phyloP scores from a whole-genome alignment of 2,797 vertebrate species.

The Prunella strophiata region DNA sequence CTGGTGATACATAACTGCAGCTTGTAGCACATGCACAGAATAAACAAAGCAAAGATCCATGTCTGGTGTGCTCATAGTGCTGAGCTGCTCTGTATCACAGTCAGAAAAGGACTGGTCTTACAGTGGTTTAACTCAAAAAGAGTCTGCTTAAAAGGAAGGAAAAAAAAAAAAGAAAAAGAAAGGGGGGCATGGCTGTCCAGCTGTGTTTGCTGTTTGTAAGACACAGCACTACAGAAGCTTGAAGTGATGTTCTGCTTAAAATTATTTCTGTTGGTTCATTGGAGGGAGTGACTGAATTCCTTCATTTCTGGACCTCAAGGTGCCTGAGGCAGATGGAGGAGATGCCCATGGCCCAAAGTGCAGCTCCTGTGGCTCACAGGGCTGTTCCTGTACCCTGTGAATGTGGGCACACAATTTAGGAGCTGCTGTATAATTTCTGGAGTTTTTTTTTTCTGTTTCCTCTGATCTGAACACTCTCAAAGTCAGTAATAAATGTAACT shows the following conservation, averaged over 20 bases:
- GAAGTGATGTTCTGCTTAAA: neutral
- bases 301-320: neutral
- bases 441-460: neutral
- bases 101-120: neutral
- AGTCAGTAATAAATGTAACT: neutral
- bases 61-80: neutral
- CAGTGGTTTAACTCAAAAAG: neutral
- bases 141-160: neutral
- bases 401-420: neutral
- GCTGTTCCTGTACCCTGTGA: neutral
- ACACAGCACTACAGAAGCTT: neutral
- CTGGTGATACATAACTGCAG: neutral
- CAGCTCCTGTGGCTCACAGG: neutral
- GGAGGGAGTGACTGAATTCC: neutral
- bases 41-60: neutral
- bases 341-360: neutral
- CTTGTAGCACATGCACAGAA: neutral
- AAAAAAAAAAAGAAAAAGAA: neutral
- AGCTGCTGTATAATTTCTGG: neutral
- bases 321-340: neutral
- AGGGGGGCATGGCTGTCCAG: rapidly evolving
- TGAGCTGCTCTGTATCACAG: neutral
- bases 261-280: neutral
- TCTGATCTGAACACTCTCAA: neutral
- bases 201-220: neutral